Percentiles rank a stretch among this genome's conserved stretches.
These are phyloP conservation scores for Brachionus koreanus DNA, from an alignment of 1,140 invertebrate genomes.

Conservation along the genomic window DNA sequence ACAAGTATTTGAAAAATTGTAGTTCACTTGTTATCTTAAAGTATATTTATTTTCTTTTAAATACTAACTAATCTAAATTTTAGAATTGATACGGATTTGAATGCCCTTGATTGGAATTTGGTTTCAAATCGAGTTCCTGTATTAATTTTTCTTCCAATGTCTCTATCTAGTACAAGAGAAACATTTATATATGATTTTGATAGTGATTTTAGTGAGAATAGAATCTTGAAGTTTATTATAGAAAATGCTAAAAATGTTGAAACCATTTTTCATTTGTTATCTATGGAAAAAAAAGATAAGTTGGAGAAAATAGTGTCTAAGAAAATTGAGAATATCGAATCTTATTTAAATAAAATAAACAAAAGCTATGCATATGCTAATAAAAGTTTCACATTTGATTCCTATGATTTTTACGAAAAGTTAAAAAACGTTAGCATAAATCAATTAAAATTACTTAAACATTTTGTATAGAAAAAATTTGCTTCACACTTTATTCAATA, in stretches of 20 bases:
- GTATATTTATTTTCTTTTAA: not conserved
- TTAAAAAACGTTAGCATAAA: not conserved
- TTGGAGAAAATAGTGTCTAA: not conserved
- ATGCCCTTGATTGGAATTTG: not conserved
- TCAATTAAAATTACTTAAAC: not conserved
- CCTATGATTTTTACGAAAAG: not conserved
- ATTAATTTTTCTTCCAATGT: not conserved
- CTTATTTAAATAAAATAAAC: not conserved
- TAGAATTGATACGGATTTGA: not conserved
- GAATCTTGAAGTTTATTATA: not conserved
- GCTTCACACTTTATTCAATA: not conserved
- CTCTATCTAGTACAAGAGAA: not conserved
- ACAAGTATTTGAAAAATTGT: not conserved
- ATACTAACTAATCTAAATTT: not conserved
- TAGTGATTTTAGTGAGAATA: not conserved
- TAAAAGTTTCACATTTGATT: not conserved
- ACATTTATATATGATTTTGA: not conserved
- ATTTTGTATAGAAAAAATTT: not conserved
- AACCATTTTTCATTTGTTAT: not conserved
- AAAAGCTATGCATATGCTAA: not conserved
- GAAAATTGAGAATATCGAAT: not conserved
- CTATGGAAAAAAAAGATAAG: not conserved
- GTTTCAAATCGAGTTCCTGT: not conserved
- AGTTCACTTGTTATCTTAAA: not conserved
- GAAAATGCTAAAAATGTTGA: not conserved